phyloP scores from a whole-genome alignment of 2,113 vertebrate species.

The Xenus cinereus region DNA sequence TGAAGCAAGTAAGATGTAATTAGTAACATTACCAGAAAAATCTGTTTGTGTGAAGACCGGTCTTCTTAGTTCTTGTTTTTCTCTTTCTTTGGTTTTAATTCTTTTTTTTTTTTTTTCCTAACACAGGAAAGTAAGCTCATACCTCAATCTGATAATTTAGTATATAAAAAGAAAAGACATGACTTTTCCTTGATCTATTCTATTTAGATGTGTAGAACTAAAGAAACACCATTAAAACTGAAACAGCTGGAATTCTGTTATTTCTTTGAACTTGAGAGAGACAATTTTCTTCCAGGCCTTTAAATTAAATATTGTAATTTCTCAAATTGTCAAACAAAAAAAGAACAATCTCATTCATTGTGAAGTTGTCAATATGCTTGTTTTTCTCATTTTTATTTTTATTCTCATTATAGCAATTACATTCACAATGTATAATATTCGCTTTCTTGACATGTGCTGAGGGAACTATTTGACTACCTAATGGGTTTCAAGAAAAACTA shows the following conservation, averaged over 20 bases:
- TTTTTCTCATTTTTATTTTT: not conserved
- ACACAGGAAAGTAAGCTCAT: not conserved
- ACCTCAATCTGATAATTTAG: not conserved
- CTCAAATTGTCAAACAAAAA: not conserved
- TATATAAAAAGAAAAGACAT: not conserved
- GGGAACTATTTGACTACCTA: not conserved
- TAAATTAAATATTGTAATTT: constrained; percentile 35
- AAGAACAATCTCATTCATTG: not conserved
- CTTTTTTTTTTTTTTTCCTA: accelerated
- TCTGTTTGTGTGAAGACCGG: not conserved
- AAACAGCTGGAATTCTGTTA: not conserved
- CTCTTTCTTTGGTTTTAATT: too few relatives aligned
- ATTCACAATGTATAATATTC: not conserved
- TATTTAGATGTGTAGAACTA: not conserved
- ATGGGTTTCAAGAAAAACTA: not conserved
- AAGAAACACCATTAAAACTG: not conserved
- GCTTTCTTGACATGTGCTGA: not conserved
- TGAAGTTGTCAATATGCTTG: not conserved
- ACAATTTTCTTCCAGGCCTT: not conserved
- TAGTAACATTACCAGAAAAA: not conserved
- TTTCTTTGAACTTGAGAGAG: not conserved
- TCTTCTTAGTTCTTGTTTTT: not conserved
- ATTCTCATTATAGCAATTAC: not conserved
- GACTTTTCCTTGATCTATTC: not conserved
- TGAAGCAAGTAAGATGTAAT: not conserved